Base-by-base conservation (phyloP, 37 sponge, comb jelly and placozoan genomes). In the Oopsacas minuta region DNA sequence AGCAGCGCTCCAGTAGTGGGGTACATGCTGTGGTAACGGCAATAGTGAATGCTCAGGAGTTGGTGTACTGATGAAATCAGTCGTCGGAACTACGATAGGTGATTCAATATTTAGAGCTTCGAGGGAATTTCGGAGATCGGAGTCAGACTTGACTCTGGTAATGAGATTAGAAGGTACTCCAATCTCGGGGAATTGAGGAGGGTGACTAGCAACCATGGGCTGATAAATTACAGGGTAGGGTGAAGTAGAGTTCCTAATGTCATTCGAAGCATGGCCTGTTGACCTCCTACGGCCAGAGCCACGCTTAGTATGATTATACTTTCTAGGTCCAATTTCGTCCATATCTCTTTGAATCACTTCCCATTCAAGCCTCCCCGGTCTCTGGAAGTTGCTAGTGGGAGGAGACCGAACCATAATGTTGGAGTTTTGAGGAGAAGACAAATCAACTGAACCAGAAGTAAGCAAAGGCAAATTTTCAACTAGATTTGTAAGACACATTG, bases 211-310 rank as follows among this genome's bases (percentile, higher is more conserved):
- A 5, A 3, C 1, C 75, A 61, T 61, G 32, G 22, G 32, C 5
- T 61, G 75, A 34, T n/a, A n/a, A 61, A 61, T 61, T 3, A 61
- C 75, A 3, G 75, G 75, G 22, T 61, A 61, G 20, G 75, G 75
- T 32, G 75, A 61, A 3, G 75, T 12, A n/a, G 75, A 61, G 30
- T 61, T 61, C 28, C 75, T 61, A 34, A 61, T 61, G 75, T 61
- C 75, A 61, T 61, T 61, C 30, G 75, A 20, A 12, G 75, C 75
- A 12, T 61, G 75, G 5, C 75, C 75, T 25, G 75, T 61, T 12
- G 75, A 61, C 30, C 75, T 61, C 75, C 75, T 3, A 3, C 75
- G 75, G 51, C 51, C 51, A 46, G 51, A 46, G 75, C 75, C 75
- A 3, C 75, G 75, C 75, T 61, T 61, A 3, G 30, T 20, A 34